Base-by-base conservation (phyloP, 2,113 vertebrate species). In the Vimba vimba region DNA sequence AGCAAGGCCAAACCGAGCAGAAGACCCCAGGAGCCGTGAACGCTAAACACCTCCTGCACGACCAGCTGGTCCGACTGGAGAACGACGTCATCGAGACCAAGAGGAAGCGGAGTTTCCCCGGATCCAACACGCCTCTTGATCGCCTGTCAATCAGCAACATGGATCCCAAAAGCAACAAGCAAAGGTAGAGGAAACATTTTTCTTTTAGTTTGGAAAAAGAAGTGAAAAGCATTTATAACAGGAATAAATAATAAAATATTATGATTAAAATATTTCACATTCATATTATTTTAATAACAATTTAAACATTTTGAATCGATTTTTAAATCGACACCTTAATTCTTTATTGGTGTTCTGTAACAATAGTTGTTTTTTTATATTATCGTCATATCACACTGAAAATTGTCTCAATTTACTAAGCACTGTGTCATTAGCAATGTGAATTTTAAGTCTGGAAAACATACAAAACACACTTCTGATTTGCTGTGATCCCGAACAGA, bases 1-100 rank as follows among this genome's bases (percentile, higher is more conserved):
- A 79, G 36, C 52, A 82, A 11, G 87, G 59, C 43, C 73, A 79
- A 23, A 88, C 71, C 0, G 92, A 91, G 64, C 91, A 93, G 85
- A 97, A 96, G 79, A 85, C 91, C 4, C 88, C 93, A 68, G 87
- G 90, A 11, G 92, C 88, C 39, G 86, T 96, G 23, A 90, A 88
- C 12, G 86, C 91, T 6, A 97, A 96, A 83, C 89, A 96, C 7
- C 83, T 96, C 39, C 91, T 93, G 83, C 88, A 96, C 5, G 93
- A 97, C 83, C 94, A 96, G 33, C 88, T 95, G 85, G 92, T 94
- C 27, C 94, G 93, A 86, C 87, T 95, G 91, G 97, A 97, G 87
- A 97, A 98, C 0, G 96, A 98, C 0, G 96, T 96, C 85, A 95
- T 94, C 0, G 97, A 98, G 93, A 96, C 96, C 9, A 98, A 98